Evolutionary conservation across 2,113 vertebrate genomes (phyloP).

Genomic region (Toxostoma redivivum): DNA sequence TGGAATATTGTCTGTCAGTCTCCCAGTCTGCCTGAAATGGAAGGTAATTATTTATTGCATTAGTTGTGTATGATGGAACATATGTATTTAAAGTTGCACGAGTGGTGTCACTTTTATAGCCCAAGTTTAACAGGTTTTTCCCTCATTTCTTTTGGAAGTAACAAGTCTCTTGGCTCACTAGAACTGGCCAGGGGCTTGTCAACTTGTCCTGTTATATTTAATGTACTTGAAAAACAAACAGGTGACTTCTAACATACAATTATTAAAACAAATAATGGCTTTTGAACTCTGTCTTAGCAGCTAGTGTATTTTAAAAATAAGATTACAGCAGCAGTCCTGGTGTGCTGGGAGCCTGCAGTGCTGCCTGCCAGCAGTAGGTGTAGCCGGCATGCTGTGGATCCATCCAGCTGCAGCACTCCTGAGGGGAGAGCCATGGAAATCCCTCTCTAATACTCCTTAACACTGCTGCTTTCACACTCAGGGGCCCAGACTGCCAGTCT

Average conservation of each 20-base stretch:
- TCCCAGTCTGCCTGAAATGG: background rate
- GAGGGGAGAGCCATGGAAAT: accelerated
- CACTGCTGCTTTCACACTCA: accelerated
- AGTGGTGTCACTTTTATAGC: background rate
- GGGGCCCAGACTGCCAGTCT: accelerated
- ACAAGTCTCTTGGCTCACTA: background rate
- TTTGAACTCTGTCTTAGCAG: background rate
- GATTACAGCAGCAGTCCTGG: background rate
- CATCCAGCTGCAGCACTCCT: background rate
- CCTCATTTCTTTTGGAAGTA: background rate
- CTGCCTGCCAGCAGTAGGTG: conserved; percentile 15
- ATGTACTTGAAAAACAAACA: background rate
- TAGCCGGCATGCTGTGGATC: background rate
- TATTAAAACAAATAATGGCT: background rate
- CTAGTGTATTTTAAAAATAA: background rate
- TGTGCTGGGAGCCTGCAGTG: background rate
- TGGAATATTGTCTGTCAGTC: background rate
- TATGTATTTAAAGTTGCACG: background rate
- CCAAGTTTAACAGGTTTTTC: background rate
- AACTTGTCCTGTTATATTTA: accelerated
- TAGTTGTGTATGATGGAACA: background rate
- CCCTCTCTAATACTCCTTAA: accelerated
- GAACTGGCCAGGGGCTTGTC: background rate
- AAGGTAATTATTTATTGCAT: background rate
- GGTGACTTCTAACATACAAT: background rate